These are phyloP conservation scores for Poecilia latipinna DNA, from an alignment of 2,113 vertebrate species.

Conservation along the genomic window DNA sequence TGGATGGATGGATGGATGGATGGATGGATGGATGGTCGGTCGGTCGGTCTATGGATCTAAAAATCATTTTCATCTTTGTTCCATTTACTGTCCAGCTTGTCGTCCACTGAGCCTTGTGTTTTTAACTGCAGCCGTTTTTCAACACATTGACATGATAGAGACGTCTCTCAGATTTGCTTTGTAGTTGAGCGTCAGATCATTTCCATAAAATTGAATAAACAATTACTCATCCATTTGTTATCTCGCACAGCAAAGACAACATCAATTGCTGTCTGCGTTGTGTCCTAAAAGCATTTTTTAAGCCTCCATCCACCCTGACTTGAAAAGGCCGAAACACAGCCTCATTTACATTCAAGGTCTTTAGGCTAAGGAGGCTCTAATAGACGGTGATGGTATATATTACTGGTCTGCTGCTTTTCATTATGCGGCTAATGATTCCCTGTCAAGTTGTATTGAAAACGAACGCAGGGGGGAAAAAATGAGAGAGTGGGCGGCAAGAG, in stretches of 20 bases:
- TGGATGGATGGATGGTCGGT: not conserved
- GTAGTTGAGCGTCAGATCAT: no score
- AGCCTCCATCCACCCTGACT: conserved; percentile 26
- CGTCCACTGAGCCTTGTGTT: not conserved
- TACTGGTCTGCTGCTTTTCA: conserved; percentile 73
- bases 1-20: no score
- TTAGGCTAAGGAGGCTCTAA: conserved; percentile 69
- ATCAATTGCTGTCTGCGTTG: conserved; percentile 12
- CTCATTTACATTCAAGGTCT: conserved; percentile 67
- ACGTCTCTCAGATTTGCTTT: not conserved
- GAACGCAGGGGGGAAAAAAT: conserved; percentile 41
- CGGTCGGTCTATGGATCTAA: no score
- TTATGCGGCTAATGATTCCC: conserved; percentile 74
- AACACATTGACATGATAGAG: not conserved
- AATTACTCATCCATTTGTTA: not conserved
- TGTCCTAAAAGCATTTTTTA: conserved; percentile 32
- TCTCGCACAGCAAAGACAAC: not conserved
- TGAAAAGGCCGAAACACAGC: conserved; percentile 30
- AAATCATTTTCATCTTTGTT: no score
- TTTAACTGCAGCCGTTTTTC: not conserved
- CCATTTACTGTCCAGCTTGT: no score
- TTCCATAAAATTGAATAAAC: not conserved
- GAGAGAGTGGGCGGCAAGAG: conserved; percentile 46
- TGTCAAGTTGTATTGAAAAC: conserved; percentile 72
- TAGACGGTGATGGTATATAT: conserved; percentile 68